Conservation (phyloP, 1,140 invertebrate genomes). For the Sitophilus oryzae region DNA sequence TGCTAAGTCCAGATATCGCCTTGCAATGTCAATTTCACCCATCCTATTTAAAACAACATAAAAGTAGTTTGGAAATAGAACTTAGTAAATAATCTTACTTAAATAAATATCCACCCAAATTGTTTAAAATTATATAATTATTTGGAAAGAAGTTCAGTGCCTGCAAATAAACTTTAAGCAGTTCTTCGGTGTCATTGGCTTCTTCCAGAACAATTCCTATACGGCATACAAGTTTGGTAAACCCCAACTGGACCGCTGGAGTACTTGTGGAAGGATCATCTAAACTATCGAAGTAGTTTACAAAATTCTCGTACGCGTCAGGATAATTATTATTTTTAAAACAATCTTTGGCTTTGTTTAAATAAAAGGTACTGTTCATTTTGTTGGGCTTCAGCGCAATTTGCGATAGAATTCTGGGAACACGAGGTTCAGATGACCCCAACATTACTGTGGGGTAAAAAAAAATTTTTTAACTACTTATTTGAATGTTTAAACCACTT, state of each 20-base stretch:
- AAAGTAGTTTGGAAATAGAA: neutral
- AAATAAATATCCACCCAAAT: conserved; percentile 33
- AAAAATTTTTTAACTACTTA: too few relatives aligned
- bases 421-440: conserved; percentile 17
- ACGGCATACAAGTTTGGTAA: conserved; percentile 23
- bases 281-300: conserved; percentile 29
- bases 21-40: conserved; percentile 26
- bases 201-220: conserved; percentile 26
- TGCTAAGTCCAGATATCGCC: conserved; percentile 29
- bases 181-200: conserved; percentile 22
- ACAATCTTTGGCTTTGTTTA: conserved; percentile 25
- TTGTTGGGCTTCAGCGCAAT: conserved; percentile 12
- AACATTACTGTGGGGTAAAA: conserved; percentile 11
- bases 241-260: conserved; percentile 20
- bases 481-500: too few relatives aligned
- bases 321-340: conserved; percentile 24
- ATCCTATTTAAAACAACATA: conserved; percentile 22
- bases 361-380: conserved; percentile 22
- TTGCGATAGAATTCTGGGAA: conserved; percentile 17
- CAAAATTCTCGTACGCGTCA: conserved; percentile 26
- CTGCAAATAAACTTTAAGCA: conserved; percentile 32
- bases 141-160: conserved; percentile 32
- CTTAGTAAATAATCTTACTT: conserved; percentile 18
- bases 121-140: conserved; percentile 32
- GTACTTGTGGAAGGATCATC: conserved; percentile 19